Conservation (phyloP, 2,888 invertebrate species). For the Scaptomyza parva region DNA sequence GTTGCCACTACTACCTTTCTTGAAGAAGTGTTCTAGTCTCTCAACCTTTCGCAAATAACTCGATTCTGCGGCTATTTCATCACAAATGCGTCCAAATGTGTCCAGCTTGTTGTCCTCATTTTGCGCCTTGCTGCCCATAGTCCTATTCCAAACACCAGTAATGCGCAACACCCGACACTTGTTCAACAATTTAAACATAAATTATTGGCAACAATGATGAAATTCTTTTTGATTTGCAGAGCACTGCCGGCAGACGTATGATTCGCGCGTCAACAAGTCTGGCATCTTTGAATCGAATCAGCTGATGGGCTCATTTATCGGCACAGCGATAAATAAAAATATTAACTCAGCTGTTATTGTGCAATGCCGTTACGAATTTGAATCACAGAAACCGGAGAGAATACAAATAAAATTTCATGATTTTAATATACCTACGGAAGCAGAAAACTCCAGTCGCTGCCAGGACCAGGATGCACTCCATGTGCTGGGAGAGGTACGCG, state of each 20-base stretch:
- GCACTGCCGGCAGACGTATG: conserved; percentile 91
- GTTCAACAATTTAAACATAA: conserved; percentile 46
- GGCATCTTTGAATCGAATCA: conserved; percentile 94
- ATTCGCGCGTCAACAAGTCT: conserved; percentile 91
- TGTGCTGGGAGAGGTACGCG: conserved; percentile 92
- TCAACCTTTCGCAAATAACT: conserved; percentile 94
- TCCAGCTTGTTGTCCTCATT: conserved; percentile 90
- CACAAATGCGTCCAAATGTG: conserved; percentile 91
- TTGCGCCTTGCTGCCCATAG: conserved; percentile 46
- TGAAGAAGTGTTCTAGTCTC: conserved; percentile 89
- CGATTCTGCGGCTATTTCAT: conserved; percentile 90
- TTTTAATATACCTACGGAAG: conserved; percentile 82
- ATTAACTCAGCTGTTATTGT: conserved; percentile 85
- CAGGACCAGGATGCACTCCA: conserved; percentile 81
- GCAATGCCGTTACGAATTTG: conserved; percentile 95
- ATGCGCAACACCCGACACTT: conserved; percentile 13
- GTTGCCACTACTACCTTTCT: conserved; percentile 86
- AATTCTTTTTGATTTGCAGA: conserved; percentile 82
- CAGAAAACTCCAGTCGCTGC: conserved; percentile 80
- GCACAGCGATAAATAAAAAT: conserved; percentile 35
- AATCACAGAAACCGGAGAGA: conserved; percentile 93
- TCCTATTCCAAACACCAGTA: conserved; percentile 15
- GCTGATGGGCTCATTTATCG: conserved; percentile 91
- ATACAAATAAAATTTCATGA: conserved; percentile 84
- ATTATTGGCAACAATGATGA: neutral